These are phyloP conservation scores for Lapara coniferarum DNA, from an alignment of 2,888 invertebrate genomes.

Conservation along the genomic window DNA sequence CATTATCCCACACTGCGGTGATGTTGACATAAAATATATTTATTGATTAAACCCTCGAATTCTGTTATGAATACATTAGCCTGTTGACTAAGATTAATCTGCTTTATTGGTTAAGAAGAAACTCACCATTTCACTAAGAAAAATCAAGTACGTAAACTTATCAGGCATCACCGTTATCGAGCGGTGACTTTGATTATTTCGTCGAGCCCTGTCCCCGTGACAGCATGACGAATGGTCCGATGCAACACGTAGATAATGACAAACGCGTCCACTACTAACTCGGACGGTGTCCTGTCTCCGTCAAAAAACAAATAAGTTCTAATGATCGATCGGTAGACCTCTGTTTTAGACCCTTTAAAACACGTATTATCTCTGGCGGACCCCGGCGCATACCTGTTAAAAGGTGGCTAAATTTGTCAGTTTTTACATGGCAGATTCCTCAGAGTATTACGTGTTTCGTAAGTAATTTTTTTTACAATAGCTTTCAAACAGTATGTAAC, in stretches of 20 bases:
- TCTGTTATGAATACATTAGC: conserved; percentile 19
- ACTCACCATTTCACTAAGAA: conserved; percentile 38
- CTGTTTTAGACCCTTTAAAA: conserved; percentile 75
- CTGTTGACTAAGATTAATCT: conserved; percentile 21
- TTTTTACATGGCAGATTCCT: conserved; percentile 47
- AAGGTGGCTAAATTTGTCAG: conserved; percentile 59
- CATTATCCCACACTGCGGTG: not conserved
- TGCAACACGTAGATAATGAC: conserved; percentile 70
- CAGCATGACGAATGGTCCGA: conserved; percentile 82
- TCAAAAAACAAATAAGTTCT: conserved; percentile 81
- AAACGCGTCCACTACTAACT: conserved; percentile 56
- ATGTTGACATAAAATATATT: not conserved
- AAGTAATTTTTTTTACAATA: conserved; percentile 7
- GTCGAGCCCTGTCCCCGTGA: conserved; percentile 72
- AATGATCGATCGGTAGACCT: conserved; percentile 79
- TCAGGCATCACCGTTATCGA: conserved; percentile 66
- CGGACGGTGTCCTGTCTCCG: conserved; percentile 74
- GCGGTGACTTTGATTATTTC: conserved; percentile 80
- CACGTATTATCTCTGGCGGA: conserved; percentile 67
- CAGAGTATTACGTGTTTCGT: conserved; percentile 45
- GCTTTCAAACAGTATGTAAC: not conserved
- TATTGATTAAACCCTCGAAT: not conserved
- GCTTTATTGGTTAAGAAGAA: conserved; percentile 20
- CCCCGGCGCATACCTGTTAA: conserved; percentile 61
- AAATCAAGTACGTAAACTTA: conserved; percentile 35